Evolutionary conservation across 2,888 invertebrate species (phyloP).

Genomic region (Arrhopalites spinosus): DNA sequence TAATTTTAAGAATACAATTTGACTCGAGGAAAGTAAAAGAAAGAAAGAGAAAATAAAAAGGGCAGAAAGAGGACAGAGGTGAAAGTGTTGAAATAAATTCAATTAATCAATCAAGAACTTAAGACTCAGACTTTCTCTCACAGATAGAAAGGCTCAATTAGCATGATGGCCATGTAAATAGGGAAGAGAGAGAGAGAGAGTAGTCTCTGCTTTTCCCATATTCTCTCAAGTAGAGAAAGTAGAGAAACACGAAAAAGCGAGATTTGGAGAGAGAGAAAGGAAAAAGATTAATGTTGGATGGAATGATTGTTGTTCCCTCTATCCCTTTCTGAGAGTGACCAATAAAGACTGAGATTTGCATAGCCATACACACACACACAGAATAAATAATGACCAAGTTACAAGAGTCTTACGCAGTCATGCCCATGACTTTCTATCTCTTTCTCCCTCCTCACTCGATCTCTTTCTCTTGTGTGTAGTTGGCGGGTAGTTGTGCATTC

Average conservation of each 20-base stretch:
- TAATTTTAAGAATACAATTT: no score
- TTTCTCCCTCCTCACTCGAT: neutral
- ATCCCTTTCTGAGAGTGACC: neutral
- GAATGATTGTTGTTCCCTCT: slow-evolving; percentile 1
- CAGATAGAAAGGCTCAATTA: neutral
- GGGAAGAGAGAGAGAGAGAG: no score
- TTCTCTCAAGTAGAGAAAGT: neutral
- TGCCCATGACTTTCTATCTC: no score
- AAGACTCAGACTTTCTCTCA: neutral
- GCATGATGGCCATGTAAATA: slow-evolving; percentile 3
- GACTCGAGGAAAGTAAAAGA: neutral
- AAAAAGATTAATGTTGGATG: slow-evolving; percentile 3
- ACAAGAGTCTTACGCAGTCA: no score
- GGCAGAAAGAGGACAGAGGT: neutral
- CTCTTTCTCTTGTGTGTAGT: neutral
- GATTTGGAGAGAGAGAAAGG: neutral
- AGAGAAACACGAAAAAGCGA: neutral
- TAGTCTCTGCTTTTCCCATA: no score
- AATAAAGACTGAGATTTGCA: slow-evolving; percentile 10
- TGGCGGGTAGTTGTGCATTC: slow-evolving; percentile 37
- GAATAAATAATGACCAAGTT: slow-evolving; percentile 4
- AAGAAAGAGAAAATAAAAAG: neutral
- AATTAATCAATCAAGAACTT: neutral
- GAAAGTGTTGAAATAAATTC: neutral
- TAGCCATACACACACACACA: neutral